A percentile compares a stretch with the other conserved stretches of the same genome.
phyloP scores from a whole-genome alignment of 1,140 invertebrate genomes.

The Drosophila simulans region DNA sequence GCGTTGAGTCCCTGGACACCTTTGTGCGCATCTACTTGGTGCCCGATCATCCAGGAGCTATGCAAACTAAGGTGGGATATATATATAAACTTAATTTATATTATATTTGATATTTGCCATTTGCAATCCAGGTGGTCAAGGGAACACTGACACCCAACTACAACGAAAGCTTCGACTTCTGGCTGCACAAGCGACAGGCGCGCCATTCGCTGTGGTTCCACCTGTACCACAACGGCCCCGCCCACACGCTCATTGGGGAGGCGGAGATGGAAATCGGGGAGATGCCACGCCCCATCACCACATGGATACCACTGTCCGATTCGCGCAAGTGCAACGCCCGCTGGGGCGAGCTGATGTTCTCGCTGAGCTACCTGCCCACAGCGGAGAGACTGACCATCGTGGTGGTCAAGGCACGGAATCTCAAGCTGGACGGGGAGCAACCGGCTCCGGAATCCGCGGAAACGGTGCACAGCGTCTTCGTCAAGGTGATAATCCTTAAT shows the following conservation, averaged over 20 bases:
- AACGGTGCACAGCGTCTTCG: constrained; percentile 70
- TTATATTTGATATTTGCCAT: background rate
- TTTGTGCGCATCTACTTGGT: constrained; percentile 91
- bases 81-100: background rate
- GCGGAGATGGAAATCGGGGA: constrained; percentile 86
- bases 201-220: constrained; percentile 84
- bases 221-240: constrained; percentile 81
- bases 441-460: constrained; percentile 86
- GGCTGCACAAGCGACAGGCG: constrained; percentile 85
- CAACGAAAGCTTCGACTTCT: constrained; percentile 91
- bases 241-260: constrained; percentile 84
- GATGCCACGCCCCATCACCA: constrained; percentile 85
- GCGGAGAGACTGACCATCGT: constrained; percentile 92
- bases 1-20: constrained; percentile 88
- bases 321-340: constrained; percentile 87
- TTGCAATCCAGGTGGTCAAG: constrained; percentile 68
- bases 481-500: constrained; percentile 57
- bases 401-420: constrained; percentile 91
- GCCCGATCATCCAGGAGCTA: constrained; percentile 89
- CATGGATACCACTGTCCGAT: constrained; percentile 85
- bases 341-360: constrained; percentile 92
- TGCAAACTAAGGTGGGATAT: constrained; percentile 88
- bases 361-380: constrained; percentile 91
- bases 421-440: constrained; percentile 85
- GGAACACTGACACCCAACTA: constrained; percentile 88